Evolutionary conservation across 2,113 vertebrate species (phyloP).

Genomic region (Petrocephalus microphthalmus): DNA sequence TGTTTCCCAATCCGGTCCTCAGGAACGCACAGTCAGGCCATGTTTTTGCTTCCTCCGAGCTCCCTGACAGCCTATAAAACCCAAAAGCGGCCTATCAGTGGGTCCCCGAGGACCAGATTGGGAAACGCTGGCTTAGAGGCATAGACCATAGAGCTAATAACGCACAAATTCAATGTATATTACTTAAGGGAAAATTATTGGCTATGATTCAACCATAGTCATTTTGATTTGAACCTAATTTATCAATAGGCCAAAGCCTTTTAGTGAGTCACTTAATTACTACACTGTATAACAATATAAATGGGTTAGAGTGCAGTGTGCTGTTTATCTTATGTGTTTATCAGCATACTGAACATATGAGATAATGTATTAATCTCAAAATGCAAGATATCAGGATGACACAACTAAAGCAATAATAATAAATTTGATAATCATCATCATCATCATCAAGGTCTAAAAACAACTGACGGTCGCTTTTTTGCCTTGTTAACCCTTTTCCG

Average conservation of each 20-base stretch:
- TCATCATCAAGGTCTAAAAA: neutral
- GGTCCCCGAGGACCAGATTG: neutral
- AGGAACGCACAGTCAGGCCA: neutral
- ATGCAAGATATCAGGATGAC: neutral
- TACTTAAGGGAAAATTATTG: neutral
- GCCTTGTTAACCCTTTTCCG: neutral
- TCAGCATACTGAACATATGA: neutral
- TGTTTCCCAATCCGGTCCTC: neutral
- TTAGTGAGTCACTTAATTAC: neutral
- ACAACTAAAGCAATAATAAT: neutral
- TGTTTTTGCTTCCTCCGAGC: neutral
- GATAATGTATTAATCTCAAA: neutral
- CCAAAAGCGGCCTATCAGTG: neutral
- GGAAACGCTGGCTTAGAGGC: neutral
- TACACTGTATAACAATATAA: neutral
- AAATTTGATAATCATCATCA: neutral
- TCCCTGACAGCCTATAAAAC: neutral
- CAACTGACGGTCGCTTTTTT: neutral
- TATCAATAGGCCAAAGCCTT: neutral
- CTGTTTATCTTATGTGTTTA: neutral
- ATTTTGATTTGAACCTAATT: neutral
- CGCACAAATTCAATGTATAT: neutral
- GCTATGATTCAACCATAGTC: neutral
- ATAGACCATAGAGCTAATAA: neutral
- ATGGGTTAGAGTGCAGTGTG: neutral